Conservation (phyloP, 1,140 invertebrate species). For the Conopomorpha cramerella region DNA sequence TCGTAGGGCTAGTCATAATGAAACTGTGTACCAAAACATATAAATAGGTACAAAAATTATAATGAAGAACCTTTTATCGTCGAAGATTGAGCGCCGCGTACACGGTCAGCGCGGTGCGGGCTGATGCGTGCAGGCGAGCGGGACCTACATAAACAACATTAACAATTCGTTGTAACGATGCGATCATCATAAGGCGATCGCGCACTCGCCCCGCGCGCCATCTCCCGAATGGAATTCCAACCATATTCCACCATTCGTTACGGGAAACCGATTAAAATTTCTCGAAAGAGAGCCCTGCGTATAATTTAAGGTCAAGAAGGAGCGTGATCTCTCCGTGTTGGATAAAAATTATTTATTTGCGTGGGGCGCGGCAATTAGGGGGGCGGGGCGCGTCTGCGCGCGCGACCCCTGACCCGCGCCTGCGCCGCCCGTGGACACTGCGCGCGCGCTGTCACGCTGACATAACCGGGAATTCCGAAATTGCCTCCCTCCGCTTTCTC, state of each 20-base stretch:
- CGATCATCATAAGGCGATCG: slow-evolving; percentile 14
- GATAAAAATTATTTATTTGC: slow-evolving; percentile 56
- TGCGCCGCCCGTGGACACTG: slow-evolving; percentile 8
- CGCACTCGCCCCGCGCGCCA: slow-evolving; percentile 17
- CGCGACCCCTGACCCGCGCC: slow-evolving; percentile 35
- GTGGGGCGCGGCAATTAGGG: slow-evolving; percentile 50
- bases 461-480: slow-evolving; percentile 26
- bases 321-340: slow-evolving; percentile 29
- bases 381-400: slow-evolving; percentile 35
- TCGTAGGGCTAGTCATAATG: too few relatives aligned
- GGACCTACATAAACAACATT: too few relatives aligned
- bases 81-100: too few relatives aligned
- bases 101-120: too few relatives aligned
- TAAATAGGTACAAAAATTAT: too few relatives aligned
- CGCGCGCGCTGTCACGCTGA: slow-evolving; percentile 17
- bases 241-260: slow-evolving; percentile 10
- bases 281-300: slow-evolving; percentile 28
- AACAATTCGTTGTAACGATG: slow-evolving; percentile 39
- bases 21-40: too few relatives aligned
- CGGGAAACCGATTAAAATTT: slow-evolving; percentile 31
- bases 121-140: too few relatives aligned
- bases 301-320: slow-evolving; percentile 44
- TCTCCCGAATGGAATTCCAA: slow-evolving; percentile 14
- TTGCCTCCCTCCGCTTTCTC: slow-evolving; percentile 12
- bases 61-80: too few relatives aligned